A percentile compares a stretch with the other conserved stretches of the same genome.
phyloP scores from a whole-genome alignment of 2,797 vertebrate genomes.

The Glossophaga mutica region DNA sequence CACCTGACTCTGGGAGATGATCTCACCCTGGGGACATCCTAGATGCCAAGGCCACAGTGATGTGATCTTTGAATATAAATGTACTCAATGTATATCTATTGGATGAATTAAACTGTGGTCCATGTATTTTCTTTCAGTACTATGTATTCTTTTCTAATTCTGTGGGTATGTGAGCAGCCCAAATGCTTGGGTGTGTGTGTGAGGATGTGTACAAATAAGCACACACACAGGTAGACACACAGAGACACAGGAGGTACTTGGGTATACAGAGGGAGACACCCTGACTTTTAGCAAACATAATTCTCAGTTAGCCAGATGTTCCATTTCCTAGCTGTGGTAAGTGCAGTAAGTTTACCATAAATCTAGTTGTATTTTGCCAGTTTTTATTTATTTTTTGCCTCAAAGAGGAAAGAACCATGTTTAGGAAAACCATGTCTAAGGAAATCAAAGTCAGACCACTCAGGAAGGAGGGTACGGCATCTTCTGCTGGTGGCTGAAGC shows the following conservation, averaged over 20 bases:
- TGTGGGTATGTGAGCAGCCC: background rate
- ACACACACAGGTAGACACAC: background rate
- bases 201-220: background rate
- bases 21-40: background rate
- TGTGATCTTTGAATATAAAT: background rate
- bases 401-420: background rate
- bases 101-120: background rate
- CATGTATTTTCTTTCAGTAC: background rate
- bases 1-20: background rate
- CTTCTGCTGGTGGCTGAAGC: background rate
- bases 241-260: background rate
- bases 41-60: background rate
- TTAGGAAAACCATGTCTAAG: background rate
- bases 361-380: background rate
- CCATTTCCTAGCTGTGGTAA: background rate
- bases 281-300: background rate
- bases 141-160: background rate
- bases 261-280: background rate
- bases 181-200: background rate
- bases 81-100: background rate
- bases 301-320: background rate
- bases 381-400: background rate
- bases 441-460: constrained; percentile 2
- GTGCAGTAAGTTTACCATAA: background rate
- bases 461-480: background rate